phyloP scores from a whole-genome alignment of 2,113 vertebrate genomes.

The Bubo blakistoni region DNA sequence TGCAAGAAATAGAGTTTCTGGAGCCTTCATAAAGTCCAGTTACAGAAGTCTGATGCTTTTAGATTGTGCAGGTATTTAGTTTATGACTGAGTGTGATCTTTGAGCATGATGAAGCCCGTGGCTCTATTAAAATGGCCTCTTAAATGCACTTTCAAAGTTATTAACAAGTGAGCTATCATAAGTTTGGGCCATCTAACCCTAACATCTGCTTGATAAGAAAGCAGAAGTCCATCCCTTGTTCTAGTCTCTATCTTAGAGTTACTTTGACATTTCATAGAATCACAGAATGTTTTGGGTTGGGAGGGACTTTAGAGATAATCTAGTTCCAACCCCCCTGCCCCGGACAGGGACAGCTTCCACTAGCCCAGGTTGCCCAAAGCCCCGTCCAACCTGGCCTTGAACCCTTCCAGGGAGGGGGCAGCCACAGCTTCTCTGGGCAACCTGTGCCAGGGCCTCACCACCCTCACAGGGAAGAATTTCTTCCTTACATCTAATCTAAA shows the following conservation, averaged over 20 bases:
- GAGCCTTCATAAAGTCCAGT: background rate
- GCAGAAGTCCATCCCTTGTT: background rate
- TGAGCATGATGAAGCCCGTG: background rate
- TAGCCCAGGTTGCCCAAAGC: too few species aligned
- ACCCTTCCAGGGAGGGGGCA: too few species aligned
- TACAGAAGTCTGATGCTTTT: background rate
- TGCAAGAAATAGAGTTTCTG: background rate
- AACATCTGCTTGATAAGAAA: background rate
- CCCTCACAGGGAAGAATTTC: too few species aligned
- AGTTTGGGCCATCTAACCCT: background rate
- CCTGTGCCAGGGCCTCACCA: too few species aligned
- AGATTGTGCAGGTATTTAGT: background rate
- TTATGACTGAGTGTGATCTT: background rate
- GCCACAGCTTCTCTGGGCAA: too few species aligned
- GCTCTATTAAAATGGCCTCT: background rate
- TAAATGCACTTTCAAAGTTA: background rate
- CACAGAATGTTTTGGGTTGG: too few species aligned
- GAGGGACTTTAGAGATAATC: too few species aligned
- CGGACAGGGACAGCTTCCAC: too few species aligned
- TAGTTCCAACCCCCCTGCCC: too few species aligned
- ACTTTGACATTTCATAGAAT: background rate
- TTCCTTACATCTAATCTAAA: too few species aligned
- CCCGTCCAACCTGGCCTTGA: too few species aligned
- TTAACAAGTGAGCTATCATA: background rate
- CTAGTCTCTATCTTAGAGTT: background rate